phyloP scores from a whole-genome alignment of 2,797 vertebrate genomes.

The Takifugu rubripes region DNA sequence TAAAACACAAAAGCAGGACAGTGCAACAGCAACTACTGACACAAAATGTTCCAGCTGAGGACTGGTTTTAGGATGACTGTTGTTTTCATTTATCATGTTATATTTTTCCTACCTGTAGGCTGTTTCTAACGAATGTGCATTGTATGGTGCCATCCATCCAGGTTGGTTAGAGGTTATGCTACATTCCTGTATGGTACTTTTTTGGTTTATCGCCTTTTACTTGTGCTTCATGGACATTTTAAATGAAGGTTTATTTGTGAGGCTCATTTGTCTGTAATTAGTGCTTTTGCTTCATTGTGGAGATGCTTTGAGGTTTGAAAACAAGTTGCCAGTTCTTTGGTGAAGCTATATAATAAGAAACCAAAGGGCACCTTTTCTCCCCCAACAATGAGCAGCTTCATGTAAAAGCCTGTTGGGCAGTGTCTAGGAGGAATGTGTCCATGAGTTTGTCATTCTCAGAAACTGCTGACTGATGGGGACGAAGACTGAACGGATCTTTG shows the following conservation, averaged over 20 bases:
- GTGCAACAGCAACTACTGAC: constrained; percentile 65
- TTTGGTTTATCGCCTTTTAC: constrained; percentile 60
- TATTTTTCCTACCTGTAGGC: constrained; percentile 45
- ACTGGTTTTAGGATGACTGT: constrained; percentile 28
- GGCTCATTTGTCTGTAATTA: constrained; percentile 78
- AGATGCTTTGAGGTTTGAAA: constrained; percentile 33
- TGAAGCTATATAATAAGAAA: constrained; percentile 26
- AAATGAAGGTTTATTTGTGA: constrained; percentile 64
- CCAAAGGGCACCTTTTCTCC: constrained; percentile 24
- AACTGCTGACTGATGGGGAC: constrained; percentile 34
- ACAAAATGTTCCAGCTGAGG: constrained; percentile 47
- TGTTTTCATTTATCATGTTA: constrained; percentile 36
- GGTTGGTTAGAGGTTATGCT: constrained; percentile 55
- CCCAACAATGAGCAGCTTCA: constrained; percentile 7
- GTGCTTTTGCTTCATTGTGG: constrained; percentile 32
- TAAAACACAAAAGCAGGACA: constrained; percentile 8
- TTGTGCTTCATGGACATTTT: constrained; percentile 72
- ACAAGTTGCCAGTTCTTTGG: constrained; percentile 28
- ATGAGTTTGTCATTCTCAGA: constrained; percentile 36
- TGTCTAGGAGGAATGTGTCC: constrained; percentile 4
- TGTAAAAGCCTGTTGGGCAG: constrained; percentile 12
- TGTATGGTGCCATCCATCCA: constrained; percentile 64
- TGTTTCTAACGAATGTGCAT: constrained; percentile 54
- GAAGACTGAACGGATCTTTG: constrained; percentile 63
- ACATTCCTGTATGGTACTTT: constrained; percentile 60